These are phyloP conservation scores for Epinephelus cyanopodus DNA, from an alignment of 2,113 vertebrate genomes.

Conservation along the genomic window DNA sequence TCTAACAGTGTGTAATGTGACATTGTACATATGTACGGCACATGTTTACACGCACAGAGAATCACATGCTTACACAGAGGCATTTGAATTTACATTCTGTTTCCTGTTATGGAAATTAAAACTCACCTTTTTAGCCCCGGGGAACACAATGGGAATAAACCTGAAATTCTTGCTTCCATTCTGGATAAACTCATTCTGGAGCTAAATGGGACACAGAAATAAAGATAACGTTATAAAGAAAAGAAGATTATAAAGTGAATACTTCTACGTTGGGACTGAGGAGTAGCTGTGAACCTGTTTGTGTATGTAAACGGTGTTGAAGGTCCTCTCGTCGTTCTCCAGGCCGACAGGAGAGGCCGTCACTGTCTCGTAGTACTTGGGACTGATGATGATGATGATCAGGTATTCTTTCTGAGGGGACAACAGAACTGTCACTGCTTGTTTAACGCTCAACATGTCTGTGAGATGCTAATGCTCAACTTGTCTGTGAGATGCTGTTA, in stretches of 20 bases:
- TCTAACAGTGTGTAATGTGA: not conserved
- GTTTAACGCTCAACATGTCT: not conserved
- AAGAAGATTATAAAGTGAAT: not conserved
- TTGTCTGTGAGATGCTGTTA: not conserved
- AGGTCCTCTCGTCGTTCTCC: constrained; percentile 84
- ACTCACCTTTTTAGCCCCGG: constrained; percentile 84
- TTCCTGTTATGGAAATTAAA: not conserved
- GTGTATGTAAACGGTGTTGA: constrained; percentile 88
- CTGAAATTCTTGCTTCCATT: constrained; percentile 89
- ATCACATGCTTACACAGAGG: not conserved
- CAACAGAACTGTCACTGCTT: not conserved
- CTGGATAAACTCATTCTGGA: constrained; percentile 88
- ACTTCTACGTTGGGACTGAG: too few relatives aligned
- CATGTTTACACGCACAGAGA: not conserved
- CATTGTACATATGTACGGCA: too few relatives aligned
- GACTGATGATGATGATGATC: constrained; percentile 89
- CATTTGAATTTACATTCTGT: not conserved
- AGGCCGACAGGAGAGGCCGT: constrained; percentile 69
- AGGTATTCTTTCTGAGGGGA: constrained; percentile 84
- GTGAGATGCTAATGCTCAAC: not conserved
- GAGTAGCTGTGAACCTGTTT: constrained; percentile 68
- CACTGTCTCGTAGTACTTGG: constrained; percentile 86
- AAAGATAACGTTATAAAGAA: not conserved
- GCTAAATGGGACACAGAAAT: constrained; percentile 63
- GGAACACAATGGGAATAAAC: constrained; percentile 87